Evolutionary conservation across 1,140 invertebrate species (phyloP), one percentile per base, ranked within the genome.

Genomic region (Drosophila kurseongensis): DNA sequence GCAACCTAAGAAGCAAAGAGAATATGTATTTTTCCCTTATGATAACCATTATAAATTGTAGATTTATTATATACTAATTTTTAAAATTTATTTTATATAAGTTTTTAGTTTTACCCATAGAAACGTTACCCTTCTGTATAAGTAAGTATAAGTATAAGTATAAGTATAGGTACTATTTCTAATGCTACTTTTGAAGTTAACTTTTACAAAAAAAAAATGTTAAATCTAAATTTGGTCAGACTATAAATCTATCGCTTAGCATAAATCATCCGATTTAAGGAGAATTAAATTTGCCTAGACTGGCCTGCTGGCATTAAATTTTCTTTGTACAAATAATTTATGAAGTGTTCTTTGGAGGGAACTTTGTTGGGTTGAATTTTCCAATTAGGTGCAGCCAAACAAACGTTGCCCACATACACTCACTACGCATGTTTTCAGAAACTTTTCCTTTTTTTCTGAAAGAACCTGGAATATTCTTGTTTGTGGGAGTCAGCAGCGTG

Each of bases 381-480:
- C 61, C 71, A 73, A 85, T 84, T 85, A 68, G 50, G 32, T 38
- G 63, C 73, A 84, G 47, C 77, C 81, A 61, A 66, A 72, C 56
- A 66, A 83, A 59, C 27, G 18, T 55, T 41, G 35, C 45, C 23
- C n/a, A 27, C 29, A 60, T 14, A 59, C 40, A 44, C 16, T 29
- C 51, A 56, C 29, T 55, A 59, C 55, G 55, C 40, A 73, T 54
- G 41, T 73, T 73, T 72, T 51, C 14, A 16, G 35, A 48, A 72
- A 40, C 42, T 50, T 72, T 50, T 58, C 16, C 12, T 45, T 47
- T 47, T 0, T 29, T 29, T 35, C 32, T 51, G 14, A 35, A 27
- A 23, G 48, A 47, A 14, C 47, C 16, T 47, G n/a, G 23, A 16
- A 38, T 35, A 51, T 59, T 52, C 75, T 48, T 73, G 69, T 60